Conservation (phyloP, 1,140 invertebrate species). For the Leptopilina clavipes region DNA sequence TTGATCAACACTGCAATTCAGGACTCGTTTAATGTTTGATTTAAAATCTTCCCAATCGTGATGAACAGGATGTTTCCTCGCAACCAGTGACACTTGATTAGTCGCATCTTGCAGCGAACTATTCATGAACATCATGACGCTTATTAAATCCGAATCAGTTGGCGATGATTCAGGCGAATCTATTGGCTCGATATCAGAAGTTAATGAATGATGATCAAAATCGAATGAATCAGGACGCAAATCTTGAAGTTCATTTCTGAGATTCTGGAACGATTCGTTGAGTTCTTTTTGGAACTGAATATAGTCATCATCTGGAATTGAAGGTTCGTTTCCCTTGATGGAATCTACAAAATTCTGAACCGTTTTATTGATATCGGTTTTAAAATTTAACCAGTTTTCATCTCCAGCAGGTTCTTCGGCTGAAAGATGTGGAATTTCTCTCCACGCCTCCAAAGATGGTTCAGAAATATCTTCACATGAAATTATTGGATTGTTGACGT, state of each 20-base stretch:
- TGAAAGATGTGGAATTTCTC: slow-evolving; percentile 59
- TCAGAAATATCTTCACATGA: slow-evolving; percentile 78
- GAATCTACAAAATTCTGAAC: slow-evolving; percentile 35
- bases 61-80: neutral
- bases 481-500: slow-evolving; percentile 78
- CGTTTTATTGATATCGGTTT: slow-evolving; percentile 44
- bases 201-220: neutral
- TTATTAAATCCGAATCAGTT: neutral
- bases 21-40: slow-evolving; percentile 13
- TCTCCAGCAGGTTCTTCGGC: neutral
- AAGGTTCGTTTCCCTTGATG: slow-evolving; percentile 31
- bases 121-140: slow-evolving; percentile 1
- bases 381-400: slow-evolving; percentile 44
- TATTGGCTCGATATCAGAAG: neutral
- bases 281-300: slow-evolving; percentile 47
- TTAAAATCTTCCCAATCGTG: slow-evolving; percentile 50
- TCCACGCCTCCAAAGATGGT: slow-evolving; percentile 79
- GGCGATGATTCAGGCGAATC: neutral
- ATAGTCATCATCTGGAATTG: slow-evolving; percentile 39
- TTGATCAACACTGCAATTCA: slow-evolving; percentile 41
- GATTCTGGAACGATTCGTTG: slow-evolving; percentile 47
- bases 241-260: slow-evolving; percentile 43
- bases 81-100: neutral
- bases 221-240: neutral
- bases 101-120: neutral